Percentiles rank a stretch among this genome's conserved stretches.
These are phyloP conservation scores for Loxodonta africana DNA, from an alignment of 2,113 vertebrate species.

Conservation along the genomic window DNA sequence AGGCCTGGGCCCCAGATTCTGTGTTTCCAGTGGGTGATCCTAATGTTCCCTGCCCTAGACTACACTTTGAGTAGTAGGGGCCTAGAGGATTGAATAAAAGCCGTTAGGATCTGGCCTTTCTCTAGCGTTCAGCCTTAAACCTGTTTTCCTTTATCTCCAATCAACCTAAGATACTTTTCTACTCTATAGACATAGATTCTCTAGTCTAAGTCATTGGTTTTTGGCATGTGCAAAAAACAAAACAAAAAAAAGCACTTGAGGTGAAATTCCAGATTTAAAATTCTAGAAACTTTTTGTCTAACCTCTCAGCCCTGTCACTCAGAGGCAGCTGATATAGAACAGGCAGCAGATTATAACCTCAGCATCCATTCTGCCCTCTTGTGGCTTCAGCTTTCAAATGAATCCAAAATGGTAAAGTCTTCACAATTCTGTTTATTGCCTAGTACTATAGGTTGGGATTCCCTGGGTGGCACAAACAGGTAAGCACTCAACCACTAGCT, in stretches of 20 bases:
- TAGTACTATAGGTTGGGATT: background rate
- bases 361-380: background rate
- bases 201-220: background rate
- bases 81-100: background rate
- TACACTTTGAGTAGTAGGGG: background rate
- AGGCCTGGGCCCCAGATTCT: background rate
- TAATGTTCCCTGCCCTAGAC: background rate
- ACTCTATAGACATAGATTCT: background rate
- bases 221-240: background rate
- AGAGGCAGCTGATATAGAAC: background rate
- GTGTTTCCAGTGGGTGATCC: background rate
- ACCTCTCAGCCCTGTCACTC: background rate
- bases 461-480: background rate
- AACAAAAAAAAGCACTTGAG: background rate
- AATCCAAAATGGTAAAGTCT: background rate
- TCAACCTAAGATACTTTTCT: background rate
- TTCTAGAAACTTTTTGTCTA: background rate
- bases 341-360: background rate
- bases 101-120: background rate
- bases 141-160: background rate
- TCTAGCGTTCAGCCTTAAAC: background rate
- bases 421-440: background rate
- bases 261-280: background rate
- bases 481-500: background rate
- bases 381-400: conserved; percentile 27